Percentiles rank a stretch among this genome's conserved stretches.
Conservation (phyloP, 2,113 vertebrate genomes). For the Micronycteris hirsuta region DNA sequence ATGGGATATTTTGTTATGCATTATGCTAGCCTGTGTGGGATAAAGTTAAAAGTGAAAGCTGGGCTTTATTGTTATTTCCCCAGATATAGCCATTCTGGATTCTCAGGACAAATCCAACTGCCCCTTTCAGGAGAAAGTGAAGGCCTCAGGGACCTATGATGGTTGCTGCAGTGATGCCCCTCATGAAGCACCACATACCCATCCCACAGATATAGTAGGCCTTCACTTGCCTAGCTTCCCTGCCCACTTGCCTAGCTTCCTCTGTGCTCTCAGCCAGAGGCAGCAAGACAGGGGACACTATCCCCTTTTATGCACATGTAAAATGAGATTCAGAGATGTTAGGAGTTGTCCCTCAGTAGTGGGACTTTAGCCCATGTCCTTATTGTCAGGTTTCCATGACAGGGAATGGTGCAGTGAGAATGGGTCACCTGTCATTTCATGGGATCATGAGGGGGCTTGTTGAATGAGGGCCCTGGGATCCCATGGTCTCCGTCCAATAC, state of each 20-base stretch:
- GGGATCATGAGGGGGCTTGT: accelerated
- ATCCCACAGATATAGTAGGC: not conserved
- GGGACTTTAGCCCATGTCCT: not conserved
- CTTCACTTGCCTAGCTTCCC: not conserved
- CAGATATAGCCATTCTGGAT: not conserved
- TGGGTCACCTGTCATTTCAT: accelerated
- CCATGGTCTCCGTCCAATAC: not conserved
- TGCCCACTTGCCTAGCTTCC: not conserved
- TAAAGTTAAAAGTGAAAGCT: not conserved
- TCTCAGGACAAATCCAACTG: not conserved
- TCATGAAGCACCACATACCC: no score
- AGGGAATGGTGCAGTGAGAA: not conserved
- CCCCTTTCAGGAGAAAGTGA: not conserved
- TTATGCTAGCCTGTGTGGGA: not conserved
- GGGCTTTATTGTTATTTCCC: not conserved
- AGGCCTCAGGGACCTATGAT: not conserved
- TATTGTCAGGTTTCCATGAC: not conserved
- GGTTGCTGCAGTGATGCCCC: accelerated
- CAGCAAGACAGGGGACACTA: accelerated
- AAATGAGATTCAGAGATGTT: not conserved
- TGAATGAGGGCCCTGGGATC: not conserved
- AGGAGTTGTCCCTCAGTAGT: not conserved
- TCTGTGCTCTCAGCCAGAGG: not conserved
- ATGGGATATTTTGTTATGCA: not conserved
- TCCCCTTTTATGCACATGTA: not conserved